Evolutionary conservation across 2,797 vertebrate genomes (phyloP).

Genomic region (Pygocentrus nattereri): DNA sequence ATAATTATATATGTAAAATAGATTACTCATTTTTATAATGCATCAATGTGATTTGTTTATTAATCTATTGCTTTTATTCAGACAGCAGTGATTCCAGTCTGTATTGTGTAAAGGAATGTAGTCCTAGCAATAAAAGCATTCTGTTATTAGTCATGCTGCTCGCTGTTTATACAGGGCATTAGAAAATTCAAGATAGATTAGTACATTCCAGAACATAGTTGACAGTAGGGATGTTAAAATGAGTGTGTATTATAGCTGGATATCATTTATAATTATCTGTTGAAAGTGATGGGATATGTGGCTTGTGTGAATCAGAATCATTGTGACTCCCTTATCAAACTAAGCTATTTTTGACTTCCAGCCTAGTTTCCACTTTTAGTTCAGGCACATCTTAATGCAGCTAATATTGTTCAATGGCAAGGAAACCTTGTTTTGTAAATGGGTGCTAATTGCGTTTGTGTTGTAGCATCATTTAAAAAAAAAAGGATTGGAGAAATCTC

Average conservation of each 20-base stretch:
- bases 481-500: neutral
- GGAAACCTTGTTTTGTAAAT: neutral
- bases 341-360: constrained; percentile 53
- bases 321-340: constrained; percentile 41
- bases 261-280: constrained; percentile 8
- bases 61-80: neutral
- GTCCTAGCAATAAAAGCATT: neutral
- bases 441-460: neutral
- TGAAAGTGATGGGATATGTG: constrained; percentile 43
- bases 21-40: too few species aligned
- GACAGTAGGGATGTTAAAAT: neutral
- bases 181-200: neutral
- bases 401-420: neutral
- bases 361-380: constrained; percentile 53
- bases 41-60: too few species aligned
- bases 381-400: constrained; percentile 5
- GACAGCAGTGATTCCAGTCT: neutral
- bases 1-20: too few species aligned
- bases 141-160: neutral
- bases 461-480: neutral
- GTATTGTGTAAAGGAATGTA: neutral
- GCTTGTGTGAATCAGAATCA: constrained; percentile 26
- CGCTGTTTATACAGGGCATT: neutral
- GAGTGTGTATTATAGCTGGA: neutral
- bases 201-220: neutral